Evolutionary conservation across 2,888 invertebrate species (phyloP), one percentile per base, ranked within the genome.

Genomic region (Lochmaea capreae): DNA sequence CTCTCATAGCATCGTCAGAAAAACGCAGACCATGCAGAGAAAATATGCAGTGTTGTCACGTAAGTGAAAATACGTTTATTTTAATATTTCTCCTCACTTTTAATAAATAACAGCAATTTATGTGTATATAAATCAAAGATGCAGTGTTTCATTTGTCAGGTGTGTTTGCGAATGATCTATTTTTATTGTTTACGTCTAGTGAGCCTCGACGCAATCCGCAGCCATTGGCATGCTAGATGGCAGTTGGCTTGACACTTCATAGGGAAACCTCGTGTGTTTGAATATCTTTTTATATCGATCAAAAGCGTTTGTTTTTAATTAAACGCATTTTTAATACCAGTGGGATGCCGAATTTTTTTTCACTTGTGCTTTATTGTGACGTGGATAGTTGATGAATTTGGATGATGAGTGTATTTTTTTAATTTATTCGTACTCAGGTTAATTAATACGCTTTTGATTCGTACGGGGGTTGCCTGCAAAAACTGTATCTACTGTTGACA

Each of bases 121-220:
- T 84, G 84, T 81, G 80, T 76, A 76, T 75, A 85, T 87, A 87
- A 87, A 87, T 87, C 87, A 87, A 85, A 85, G 85, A 84, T 84
- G 86, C 86, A 86, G 83, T 86, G 86, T 87, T 87, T 87, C 86
- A 86, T 87, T 87, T 87, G 87, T 87, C 87, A 87, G 85, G 86
- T 87, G 86, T 86, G 83, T 86, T 86, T 85, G 85, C 83, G 83
- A 83, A 83, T 86, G 86, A 86, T 86, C 86, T 85, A 86, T 86
- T 86, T 86, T 86, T 86, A 87, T 86, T 86, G 86, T 86, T 83
- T 79, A 77, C 80, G 79, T 83, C 83, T 84, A 83, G 83, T 84
- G 83, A 81, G 81, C 80, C 81, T 33, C 65, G 71, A 58, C 46
- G 80, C 81, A 79, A 82, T 79, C 80, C 62, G 62, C 43, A 42